Conservation (phyloP, 2,888 invertebrate species). For the Drosophila limbata region DNA sequence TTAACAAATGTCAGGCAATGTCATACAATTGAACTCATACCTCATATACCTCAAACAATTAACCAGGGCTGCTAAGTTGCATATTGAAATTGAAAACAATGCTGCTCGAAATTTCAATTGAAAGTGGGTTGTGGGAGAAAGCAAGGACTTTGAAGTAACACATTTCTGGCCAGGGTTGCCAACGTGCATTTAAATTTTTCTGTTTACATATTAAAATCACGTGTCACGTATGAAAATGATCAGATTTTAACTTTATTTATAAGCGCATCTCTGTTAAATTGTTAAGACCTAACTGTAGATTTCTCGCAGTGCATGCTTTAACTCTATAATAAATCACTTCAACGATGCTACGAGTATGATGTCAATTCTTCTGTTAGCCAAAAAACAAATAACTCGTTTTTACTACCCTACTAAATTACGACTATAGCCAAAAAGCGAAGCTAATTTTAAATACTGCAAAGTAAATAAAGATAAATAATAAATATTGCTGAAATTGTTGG, state of each 20-base stretch:
- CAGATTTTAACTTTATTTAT: no score
- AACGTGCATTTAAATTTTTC: background rate
- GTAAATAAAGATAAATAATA: slow-evolving; percentile 5
- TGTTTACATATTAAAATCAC: background rate
- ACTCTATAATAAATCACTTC: slow-evolving; percentile 39
- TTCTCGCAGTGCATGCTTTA: slow-evolving; percentile 23
- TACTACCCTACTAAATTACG: slow-evolving; percentile 3
- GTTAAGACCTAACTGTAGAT: background rate
- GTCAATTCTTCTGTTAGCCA: slow-evolving; percentile 34
- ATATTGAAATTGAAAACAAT: no score
- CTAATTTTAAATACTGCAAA: slow-evolving; percentile 24
- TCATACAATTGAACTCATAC: no score
- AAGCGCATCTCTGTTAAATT: no score
- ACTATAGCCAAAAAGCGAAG: slow-evolving; percentile 11
- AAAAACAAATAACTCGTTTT: slow-evolving; percentile 40
- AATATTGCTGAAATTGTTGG: background rate
- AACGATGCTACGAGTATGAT: slow-evolving; percentile 33
- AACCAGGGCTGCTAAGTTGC: slow-evolving; percentile 32
- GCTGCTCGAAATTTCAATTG: no score
- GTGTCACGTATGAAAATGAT: no score
- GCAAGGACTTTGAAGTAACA: background rate
- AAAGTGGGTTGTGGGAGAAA: background rate
- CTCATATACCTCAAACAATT: slow-evolving; percentile 49
- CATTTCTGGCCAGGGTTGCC: background rate
- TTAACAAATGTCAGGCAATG: no score